Evolutionary conservation across 2,797 vertebrate species (phyloP), one percentile per base, ranked within the genome.

Genomic region (Anguilla anguilla): DNA sequence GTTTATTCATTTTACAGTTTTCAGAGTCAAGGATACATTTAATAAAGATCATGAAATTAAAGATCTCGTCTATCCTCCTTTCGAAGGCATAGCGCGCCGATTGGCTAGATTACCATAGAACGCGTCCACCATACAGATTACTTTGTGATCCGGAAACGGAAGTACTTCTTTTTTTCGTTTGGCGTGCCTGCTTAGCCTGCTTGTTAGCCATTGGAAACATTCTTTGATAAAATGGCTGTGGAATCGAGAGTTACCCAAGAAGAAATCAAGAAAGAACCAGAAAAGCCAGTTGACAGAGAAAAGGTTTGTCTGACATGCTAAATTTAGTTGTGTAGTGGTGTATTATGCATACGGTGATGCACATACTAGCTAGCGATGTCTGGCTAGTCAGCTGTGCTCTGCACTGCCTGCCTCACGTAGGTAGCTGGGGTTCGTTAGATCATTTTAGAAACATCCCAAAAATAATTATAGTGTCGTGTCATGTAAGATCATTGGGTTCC

Each of bases 211-310:
- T 67, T n/a, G 61, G n/a, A 67, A n/a, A 6, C n/a, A 67, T 67
- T 67, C n/a, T 67, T 67, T 67, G 1, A 15, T 31, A 93, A 94
- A 89, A 97, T 99, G 98, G 98, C 98, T 31, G 97, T 99, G 7
- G 98, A 99, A 82, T 99, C 98, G 0, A 96, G 98, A 46, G 97
- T 99, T 55, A 99, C 98, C 31, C 98, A 99, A 93, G 98, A 99
- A 90, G 98, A 99, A 90, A 99, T 99, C 35, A 99, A 98, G 92
- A 99, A 99, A 91, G 98, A 99, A 46, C 98, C 98, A 0, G 98
- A 99, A 92, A 99, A 99, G 89, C 97, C 98, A 0, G 98, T 99
- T 19, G 97, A 99, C 61, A 94, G 98, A 9, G 98, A 99, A 91
- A 99, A 99, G 97, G 98, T 99, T 74, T 39, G 82, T 39, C 72